Evolutionary conservation across 2,797 vertebrate species (phyloP).

Genomic region (Myotis planiceps): DNA sequence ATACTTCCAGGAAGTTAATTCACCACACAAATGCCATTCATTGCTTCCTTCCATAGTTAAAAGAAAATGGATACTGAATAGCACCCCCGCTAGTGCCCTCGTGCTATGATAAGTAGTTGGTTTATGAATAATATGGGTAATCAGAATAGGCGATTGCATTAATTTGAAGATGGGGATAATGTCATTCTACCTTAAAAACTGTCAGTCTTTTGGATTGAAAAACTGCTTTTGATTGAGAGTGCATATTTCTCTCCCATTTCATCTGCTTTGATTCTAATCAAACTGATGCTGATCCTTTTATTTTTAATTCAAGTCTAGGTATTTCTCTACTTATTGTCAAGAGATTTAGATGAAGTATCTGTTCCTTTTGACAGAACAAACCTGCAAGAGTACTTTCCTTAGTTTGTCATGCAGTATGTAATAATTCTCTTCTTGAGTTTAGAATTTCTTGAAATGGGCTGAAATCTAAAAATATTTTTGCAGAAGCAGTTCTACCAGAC

Average conservation of each 20-base stretch:
- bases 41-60: background rate
- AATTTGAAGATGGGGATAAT: background rate
- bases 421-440: slow-evolving; percentile 79
- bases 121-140: slow-evolving; percentile 25
- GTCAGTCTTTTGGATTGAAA: background rate
- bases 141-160: slow-evolving; percentile 30
- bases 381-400: slow-evolving; percentile 60
- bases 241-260: slow-evolving; percentile 1
- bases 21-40: background rate
- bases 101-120: background rate
- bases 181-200: background rate
- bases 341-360: slow-evolving; percentile 56
- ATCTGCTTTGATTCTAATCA: slow-evolving; percentile 57
- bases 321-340: slow-evolving; percentile 51
- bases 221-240: background rate
- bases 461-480: slow-evolving; percentile 88
- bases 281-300: slow-evolving; percentile 24
- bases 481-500: slow-evolving; percentile 85
- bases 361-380: slow-evolving; percentile 74
- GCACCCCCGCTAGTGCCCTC: background rate
- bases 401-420: slow-evolving; percentile 72
- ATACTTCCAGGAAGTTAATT: background rate
- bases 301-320: slow-evolving; percentile 49
- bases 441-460: slow-evolving; percentile 80
- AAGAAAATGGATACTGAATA: background rate